phyloP scores from a whole-genome alignment of 2,888 invertebrate species.

The Nomada goodeniana region DNA sequence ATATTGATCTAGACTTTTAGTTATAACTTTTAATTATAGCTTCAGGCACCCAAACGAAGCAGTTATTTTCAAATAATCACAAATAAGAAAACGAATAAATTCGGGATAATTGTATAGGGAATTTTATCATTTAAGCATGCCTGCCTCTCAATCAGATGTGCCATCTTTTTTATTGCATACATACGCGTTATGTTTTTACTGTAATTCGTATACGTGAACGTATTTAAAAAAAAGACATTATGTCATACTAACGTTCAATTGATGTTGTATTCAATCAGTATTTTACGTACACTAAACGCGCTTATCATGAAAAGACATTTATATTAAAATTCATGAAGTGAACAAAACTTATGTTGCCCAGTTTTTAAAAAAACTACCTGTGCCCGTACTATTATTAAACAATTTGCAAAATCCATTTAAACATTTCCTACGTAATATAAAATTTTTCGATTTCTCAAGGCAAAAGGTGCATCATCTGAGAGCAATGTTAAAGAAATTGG shows the following conservation, averaged over 20 bases:
- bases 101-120: too few species aligned
- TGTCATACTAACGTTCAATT: constrained; percentile 34
- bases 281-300: neutral
- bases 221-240: constrained; percentile 8
- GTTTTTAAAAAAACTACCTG: neutral
- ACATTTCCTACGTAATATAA: constrained; percentile 27
- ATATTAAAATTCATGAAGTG: constrained; percentile 2
- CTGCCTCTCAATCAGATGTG: too few species aligned
- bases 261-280: neutral
- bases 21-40: too few species aligned
- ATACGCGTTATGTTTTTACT: neutral
- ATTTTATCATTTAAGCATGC: too few species aligned
- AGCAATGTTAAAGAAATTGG: constrained; percentile 52
- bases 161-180: too few species aligned
- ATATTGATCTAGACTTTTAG: neutral
- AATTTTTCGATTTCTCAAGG: neutral
- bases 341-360: neutral
- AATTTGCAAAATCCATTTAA: neutral
- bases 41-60: too few species aligned
- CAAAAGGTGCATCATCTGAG: neutral
- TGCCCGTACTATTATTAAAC: neutral
- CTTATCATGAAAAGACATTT: neutral
- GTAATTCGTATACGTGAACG: neutral
- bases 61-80: too few species aligned
- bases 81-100: too few species aligned